Evolutionary conservation across 2,113 vertebrate genomes (phyloP).

Genomic region (Chunga burmeisteri): DNA sequence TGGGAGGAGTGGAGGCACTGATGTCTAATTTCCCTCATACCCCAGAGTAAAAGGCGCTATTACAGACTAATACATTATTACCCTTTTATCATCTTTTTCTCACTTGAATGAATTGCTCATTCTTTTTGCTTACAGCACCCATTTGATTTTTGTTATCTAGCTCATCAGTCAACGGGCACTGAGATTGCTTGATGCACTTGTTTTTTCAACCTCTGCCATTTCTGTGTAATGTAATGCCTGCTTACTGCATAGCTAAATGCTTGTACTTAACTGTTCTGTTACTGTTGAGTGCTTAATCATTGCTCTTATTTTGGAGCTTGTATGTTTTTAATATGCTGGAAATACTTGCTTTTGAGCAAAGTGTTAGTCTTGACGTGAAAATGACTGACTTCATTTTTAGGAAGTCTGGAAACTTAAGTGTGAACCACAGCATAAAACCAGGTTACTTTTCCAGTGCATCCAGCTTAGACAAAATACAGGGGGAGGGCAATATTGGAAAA

Average conservation of each 20-base stretch:
- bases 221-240: not conserved
- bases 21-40: not conserved
- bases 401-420: not conserved
- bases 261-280: not conserved
- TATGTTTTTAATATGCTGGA: not conserved
- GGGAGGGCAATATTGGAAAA: not conserved
- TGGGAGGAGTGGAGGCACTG: not conserved
- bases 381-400: not conserved
- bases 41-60: not conserved
- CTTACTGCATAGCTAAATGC: not conserved
- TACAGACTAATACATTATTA: not conserved
- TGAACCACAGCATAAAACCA: not conserved
- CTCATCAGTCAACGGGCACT: not conserved
- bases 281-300: not conserved
- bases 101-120: not conserved
- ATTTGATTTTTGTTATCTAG: conserved; percentile 41
- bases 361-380: not conserved
- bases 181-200: conserved; percentile 4
- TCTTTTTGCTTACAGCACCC: not conserved
- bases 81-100: not conserved
- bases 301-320: not conserved
- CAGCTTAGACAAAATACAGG: not conserved
- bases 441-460: not conserved
- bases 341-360: not conserved
- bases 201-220: not conserved